Base-by-base conservation (phyloP, 2,797 vertebrate species). In the Enteromius treurensis region DNA sequence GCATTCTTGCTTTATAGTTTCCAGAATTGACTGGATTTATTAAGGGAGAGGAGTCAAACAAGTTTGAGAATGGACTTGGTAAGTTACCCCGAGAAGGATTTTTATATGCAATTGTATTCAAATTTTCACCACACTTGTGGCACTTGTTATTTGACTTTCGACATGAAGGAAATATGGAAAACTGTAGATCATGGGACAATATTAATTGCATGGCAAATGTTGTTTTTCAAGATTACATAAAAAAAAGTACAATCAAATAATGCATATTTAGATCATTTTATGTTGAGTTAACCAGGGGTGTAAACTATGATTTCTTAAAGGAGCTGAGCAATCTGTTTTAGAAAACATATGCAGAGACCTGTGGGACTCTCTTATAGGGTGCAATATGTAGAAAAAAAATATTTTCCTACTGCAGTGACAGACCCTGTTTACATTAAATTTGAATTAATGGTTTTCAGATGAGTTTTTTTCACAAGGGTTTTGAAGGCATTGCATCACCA, bases 21-120 rank as follows among this genome's bases (percentile, higher is more conserved):
- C 94, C 95, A 49, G 94, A 95, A 84, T 90, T 96, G 92, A 90
- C 21, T 3, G 92, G 84, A 67, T 95, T 93, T 89, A 95, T 96
- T 86, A 91, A 93, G 4, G 95, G 95, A 88, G 95, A 96, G 81
- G 95, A 96, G 88, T 95, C 95, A 37, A 96, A 95, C 91, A 95
- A 94, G 87, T 96, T 96, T 92, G 94, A 95, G 87, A 96, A 96
- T 37, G 94, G 94, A 29, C 94, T 95, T 37, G 95, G 95, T 96
- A 78, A 87, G 91, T 84, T 58, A 58, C n/a, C 15, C 5, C 7
- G 11, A 68, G 0, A 2, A 55, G 9, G 9, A 34, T 34, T 79
- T 79, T 10, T 7, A 15, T 58, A 42, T 58, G 51, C 21, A 26
- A 26, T 51, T 26, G 9, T 8, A 78, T 34, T 78, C 10, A 65